phyloP scores from a whole-genome alignment of 2,888 invertebrate species.

The Eudemis profundana region DNA sequence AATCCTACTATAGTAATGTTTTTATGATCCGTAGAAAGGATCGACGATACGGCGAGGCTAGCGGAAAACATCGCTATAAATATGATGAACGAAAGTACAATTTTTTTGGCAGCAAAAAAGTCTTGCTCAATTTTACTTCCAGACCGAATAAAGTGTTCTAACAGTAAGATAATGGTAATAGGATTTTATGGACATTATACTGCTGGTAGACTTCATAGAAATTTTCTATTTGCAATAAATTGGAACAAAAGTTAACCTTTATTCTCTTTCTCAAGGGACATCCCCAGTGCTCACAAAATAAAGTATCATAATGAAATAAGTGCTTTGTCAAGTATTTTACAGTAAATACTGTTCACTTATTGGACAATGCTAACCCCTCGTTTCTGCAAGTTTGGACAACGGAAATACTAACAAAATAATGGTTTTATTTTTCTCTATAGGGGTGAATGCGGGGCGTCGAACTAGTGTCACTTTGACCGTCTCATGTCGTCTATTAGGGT shows the following conservation, averaged over 20 bases:
- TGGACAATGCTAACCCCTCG: constrained; percentile 36
- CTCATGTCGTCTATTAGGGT: constrained; percentile 71
- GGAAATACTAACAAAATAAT: constrained; percentile 62
- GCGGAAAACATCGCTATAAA: too few species aligned
- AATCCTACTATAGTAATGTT: too few species aligned
- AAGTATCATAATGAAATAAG: constrained; percentile 44
- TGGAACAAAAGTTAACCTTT: background rate
- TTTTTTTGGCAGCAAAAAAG: too few species aligned
- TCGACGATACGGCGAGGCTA: too few species aligned
- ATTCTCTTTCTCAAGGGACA: background rate
- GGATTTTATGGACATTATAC: too few species aligned
- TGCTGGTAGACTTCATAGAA: too few species aligned
- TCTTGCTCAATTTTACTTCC: too few species aligned
- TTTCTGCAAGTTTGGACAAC: constrained; percentile 45
- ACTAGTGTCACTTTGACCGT: constrained; percentile 70
- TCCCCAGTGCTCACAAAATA: constrained; percentile 15
- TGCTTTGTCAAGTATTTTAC: constrained; percentile 36
- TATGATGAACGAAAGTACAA: too few species aligned
- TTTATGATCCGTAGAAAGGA: too few species aligned
- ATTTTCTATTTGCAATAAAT: too few species aligned
- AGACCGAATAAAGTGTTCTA: too few species aligned
- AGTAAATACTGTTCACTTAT: constrained; percentile 22
- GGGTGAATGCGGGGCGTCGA: constrained; percentile 67
- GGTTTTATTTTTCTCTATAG: constrained; percentile 74
- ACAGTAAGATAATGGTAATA: too few species aligned